Conservation (phyloP, 2,888 invertebrate genomes). For the Autographa gamma region DNA sequence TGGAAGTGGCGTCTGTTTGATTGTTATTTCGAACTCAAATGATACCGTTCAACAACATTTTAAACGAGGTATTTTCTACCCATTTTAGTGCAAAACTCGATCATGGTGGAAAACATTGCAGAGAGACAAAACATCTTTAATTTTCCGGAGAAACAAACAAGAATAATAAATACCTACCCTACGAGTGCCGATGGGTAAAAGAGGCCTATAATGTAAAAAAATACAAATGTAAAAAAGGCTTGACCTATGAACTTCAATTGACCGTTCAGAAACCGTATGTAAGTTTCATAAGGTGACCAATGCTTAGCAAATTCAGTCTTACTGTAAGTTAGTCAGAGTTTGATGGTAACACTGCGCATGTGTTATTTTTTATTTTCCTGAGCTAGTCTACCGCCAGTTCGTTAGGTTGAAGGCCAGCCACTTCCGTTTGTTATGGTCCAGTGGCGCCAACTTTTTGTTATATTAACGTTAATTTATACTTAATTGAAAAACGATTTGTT, state of each 20-base stretch:
- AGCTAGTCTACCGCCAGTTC: constrained; percentile 27
- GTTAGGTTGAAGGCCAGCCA: constrained; percentile 66
- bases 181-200: too few relatives aligned
- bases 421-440: constrained; percentile 54
- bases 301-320: too few relatives aligned
- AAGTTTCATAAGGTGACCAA: too few relatives aligned
- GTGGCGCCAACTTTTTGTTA: constrained; percentile 73
- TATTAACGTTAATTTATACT: constrained; percentile 31
- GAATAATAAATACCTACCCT: too few relatives aligned
- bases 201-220: too few relatives aligned
- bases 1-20: background rate
- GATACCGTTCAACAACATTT: background rate
- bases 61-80: background rate
- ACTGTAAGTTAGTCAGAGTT: background rate
- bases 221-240: too few relatives aligned
- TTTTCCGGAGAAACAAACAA: too few relatives aligned
- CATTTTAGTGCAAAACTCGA: background rate
- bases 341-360: background rate
- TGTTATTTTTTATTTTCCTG: constrained; percentile 31
- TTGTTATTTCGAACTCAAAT: background rate
- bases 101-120: too few relatives aligned
- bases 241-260: too few relatives aligned
- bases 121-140: too few relatives aligned
- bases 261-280: too few relatives aligned
- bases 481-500: constrained; percentile 39